Evolutionary conservation across 2,888 invertebrate genomes (phyloP).

Genomic region (Itoplectis maculator): DNA sequence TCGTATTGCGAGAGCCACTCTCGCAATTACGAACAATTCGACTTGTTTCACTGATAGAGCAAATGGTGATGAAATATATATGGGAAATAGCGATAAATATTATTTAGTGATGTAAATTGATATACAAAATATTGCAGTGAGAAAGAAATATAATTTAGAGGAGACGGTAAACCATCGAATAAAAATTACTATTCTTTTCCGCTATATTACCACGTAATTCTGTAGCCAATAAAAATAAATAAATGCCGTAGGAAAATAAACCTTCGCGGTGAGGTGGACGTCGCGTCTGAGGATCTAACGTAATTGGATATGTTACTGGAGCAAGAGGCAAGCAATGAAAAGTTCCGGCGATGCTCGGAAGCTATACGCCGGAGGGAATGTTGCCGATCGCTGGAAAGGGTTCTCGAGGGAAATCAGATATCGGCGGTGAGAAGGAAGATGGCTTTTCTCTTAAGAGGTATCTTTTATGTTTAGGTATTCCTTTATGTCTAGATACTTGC

Average conservation of each 20-base stretch:
- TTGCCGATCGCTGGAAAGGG: slow-evolving; percentile 62
- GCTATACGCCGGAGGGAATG: slow-evolving; percentile 43
- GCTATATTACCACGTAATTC: not conserved
- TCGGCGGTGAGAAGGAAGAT: slow-evolving; percentile 30
- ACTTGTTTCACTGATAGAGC: not conserved
- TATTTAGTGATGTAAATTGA: not conserved
- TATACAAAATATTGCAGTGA: not conserved
- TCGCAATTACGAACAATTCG: not conserved
- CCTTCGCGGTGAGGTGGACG: slow-evolving; percentile 47
- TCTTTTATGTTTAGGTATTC: too few relatives aligned
- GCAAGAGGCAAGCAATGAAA: slow-evolving; percentile 2
- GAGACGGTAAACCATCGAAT: not conserved
- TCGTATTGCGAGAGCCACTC: too few relatives aligned
- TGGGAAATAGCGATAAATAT: too few relatives aligned
- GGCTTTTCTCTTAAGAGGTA: slow-evolving; percentile 11
- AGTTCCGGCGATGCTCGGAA: not conserved
- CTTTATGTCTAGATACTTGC: not conserved
- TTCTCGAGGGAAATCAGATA: slow-evolving; percentile 69
- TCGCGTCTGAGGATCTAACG: not conserved
- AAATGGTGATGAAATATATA: not conserved
- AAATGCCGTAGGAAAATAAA: slow-evolving; percentile 45
- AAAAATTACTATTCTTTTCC: not conserved
- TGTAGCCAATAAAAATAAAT: slow-evolving; percentile 4
- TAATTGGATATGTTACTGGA: not conserved
- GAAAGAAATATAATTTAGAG: not conserved